Percentiles rank a stretch among this genome's conserved stretches.
These are phyloP conservation scores for Masticophis lateralis DNA, from an alignment of 2,797 vertebrate species.

Conservation along the genomic window DNA sequence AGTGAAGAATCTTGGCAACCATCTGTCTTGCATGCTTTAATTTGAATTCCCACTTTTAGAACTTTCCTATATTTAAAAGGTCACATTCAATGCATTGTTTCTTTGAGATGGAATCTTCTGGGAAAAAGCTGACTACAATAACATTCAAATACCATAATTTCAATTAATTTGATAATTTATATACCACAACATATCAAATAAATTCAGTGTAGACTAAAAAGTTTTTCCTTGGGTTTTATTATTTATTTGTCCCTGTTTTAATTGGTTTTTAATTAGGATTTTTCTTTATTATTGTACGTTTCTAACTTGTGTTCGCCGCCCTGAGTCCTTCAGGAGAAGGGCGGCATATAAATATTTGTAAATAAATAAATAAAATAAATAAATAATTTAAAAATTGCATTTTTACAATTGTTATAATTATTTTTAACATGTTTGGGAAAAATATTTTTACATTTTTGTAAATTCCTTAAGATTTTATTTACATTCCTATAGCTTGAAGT, in stretches of 20 bases:
- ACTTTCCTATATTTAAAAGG: background rate
- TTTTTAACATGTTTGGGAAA: background rate
- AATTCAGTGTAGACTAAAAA: background rate
- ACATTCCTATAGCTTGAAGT: background rate
- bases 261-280: too few species aligned
- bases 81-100: background rate
- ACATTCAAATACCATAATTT: background rate
- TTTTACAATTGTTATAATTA: background rate
- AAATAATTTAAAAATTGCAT: background rate
- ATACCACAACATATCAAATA: background rate
- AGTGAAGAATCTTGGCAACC: background rate
- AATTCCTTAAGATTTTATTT: background rate
- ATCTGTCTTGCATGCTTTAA: background rate
- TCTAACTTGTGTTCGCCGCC: too few species aligned
- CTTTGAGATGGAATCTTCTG: background rate
- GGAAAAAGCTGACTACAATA: background rate
- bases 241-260: too few species aligned
- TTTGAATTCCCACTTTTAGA: background rate
- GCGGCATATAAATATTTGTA: too few species aligned
- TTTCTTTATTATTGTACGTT: too few species aligned
- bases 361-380: too few species aligned
- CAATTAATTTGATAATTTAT: background rate
- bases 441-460: background rate
- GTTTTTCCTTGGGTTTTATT: too few species aligned
- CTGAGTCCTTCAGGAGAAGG: too few species aligned